phyloP scores from a whole-genome alignment of 2,797 vertebrate genomes.

The Bovichtus variegatus region DNA sequence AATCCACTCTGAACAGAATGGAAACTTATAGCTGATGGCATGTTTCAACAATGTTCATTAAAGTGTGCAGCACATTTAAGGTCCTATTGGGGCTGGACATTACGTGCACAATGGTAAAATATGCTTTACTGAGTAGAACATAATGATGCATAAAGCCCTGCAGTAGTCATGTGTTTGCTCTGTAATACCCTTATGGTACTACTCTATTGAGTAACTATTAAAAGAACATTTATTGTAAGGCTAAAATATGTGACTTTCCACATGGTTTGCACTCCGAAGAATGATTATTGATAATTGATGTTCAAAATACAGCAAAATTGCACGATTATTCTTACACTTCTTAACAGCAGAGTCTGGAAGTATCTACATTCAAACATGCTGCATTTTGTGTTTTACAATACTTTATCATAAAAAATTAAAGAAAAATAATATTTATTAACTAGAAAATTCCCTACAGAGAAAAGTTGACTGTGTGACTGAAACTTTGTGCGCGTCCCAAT shows the following conservation, averaged over 20 bases:
- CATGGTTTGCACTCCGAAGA: background rate
- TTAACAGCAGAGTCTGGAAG: background rate
- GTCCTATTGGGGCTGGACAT: slow-evolving; percentile 13
- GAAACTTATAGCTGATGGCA: slow-evolving; percentile 32
- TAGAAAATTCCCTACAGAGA: too few relatives aligned
- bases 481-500: too few relatives aligned
- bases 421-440: background rate
- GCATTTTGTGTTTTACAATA: background rate
- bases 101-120: background rate
- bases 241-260: background rate
- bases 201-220: background rate
- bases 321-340: background rate
- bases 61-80: slow-evolving; percentile 28
- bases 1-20: slow-evolving; percentile 32
- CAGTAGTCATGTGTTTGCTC: background rate
- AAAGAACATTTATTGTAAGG: background rate
- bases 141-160: background rate
- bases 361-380: background rate
- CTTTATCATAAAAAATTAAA: background rate
- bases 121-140: slow-evolving; percentile 1
- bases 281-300: background rate
- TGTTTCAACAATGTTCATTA: slow-evolving; percentile 46
- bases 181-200: background rate
- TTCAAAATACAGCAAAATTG: background rate
- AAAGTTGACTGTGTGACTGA: too few relatives aligned